Evolutionary conservation across 1,140 invertebrate species (phyloP).

Genomic region (Bombus waltoni): DNA sequence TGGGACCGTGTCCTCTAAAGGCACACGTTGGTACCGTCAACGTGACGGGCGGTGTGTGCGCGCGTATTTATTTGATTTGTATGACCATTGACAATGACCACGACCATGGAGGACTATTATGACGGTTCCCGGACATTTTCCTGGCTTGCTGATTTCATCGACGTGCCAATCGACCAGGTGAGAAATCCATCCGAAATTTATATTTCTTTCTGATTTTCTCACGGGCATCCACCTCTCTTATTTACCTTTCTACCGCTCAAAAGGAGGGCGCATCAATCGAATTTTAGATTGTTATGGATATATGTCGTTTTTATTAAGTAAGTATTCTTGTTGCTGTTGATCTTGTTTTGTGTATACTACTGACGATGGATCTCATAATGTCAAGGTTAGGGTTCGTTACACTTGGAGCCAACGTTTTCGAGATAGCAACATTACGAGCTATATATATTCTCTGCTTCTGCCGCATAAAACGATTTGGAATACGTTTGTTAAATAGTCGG

Average conservation of each 20-base stretch:
- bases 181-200: conserved; percentile 18
- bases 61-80: conserved; percentile 19
- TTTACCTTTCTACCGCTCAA: conserved; percentile 1
- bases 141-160: conserved; percentile 84
- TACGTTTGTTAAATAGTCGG: neutral
- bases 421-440: neutral
- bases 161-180: conserved; percentile 86
- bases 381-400: conserved; percentile 21
- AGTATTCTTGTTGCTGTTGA: neutral
- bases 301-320: neutral
- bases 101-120: conserved; percentile 78
- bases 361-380: neutral
- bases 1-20: neutral
- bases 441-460: neutral
- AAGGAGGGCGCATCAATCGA: conserved; percentile 38
- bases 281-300: neutral
- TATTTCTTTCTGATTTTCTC: conserved; percentile 11
- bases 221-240: neutral
- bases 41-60: conserved; percentile 15
- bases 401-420: neutral
- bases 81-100: conserved; percentile 63
- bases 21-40: neutral
- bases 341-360: neutral
- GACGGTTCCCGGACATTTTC: conserved; percentile 84
- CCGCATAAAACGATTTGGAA: too few relatives aligned